These are phyloP conservation scores for Heteropelma amictum DNA, from an alignment of 2,888 invertebrate genomes.

Conservation along the genomic window DNA sequence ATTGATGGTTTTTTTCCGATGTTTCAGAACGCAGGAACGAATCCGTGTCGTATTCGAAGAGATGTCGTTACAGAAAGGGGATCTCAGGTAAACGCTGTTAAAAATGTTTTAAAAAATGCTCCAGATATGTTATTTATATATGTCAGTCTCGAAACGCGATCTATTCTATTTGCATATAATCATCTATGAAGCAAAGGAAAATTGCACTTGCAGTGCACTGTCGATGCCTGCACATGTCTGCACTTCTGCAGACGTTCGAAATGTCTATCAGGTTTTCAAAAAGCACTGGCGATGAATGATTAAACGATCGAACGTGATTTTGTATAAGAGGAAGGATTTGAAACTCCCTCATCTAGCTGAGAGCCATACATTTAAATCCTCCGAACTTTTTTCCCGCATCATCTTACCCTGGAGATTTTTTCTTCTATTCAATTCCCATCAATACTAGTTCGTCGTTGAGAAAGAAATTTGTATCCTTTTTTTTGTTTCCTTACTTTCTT, in stretches of 20 bases:
- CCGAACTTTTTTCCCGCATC: constrained; percentile 6
- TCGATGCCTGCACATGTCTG: too few species aligned
- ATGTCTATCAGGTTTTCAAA: constrained; percentile 50
- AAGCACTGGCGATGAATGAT: constrained; percentile 15
- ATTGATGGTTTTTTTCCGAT: constrained; percentile 57
- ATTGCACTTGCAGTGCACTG: background rate
- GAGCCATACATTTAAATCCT: constrained; percentile 30
- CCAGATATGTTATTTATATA: constrained; percentile 41
- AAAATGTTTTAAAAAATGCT: constrained; percentile 18
- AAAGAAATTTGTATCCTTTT: constrained; percentile 7
- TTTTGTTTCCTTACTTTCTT: background rate
- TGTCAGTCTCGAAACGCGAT: constrained; percentile 43
- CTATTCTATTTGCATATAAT: constrained; percentile 53
- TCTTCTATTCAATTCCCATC: constrained; percentile 7
- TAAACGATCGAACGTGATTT: constrained; percentile 26
- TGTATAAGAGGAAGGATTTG: constrained; percentile 18
- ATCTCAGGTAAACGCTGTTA: constrained; percentile 83
- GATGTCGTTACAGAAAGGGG: constrained; percentile 87
- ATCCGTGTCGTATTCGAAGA: constrained; percentile 91
- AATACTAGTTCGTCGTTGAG: constrained; percentile 17
- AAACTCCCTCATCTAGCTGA: background rate
- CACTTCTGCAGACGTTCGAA: constrained; percentile 29
- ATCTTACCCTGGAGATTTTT: constrained; percentile 29
- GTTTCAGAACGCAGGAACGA: constrained; percentile 86
- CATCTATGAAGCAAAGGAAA: constrained; percentile 1